phyloP scores from a whole-genome alignment of 2,888 invertebrate genomes.

The Pogonocherus hispidulus region DNA sequence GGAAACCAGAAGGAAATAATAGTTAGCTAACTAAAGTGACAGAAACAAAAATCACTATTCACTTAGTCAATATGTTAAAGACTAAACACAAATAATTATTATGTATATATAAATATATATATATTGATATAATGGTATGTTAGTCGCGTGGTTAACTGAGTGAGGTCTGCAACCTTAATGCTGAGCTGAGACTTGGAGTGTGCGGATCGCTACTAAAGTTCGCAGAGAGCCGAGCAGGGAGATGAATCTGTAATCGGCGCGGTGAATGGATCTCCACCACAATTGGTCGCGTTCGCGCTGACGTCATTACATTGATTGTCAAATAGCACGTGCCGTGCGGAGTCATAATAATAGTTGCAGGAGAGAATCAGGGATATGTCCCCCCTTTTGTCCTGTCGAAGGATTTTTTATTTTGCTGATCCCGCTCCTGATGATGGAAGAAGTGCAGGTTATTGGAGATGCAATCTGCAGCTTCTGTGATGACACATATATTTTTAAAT shows the following conservation, averaged over 20 bases:
- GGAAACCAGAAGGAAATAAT: not conserved
- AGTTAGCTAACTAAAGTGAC: not conserved
- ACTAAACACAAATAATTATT: constrained; percentile 5
- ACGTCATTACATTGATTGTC: constrained; percentile 84
- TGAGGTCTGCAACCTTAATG: constrained; percentile 46
- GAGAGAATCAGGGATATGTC: constrained; percentile 44
- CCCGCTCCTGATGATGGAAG: not conserved
- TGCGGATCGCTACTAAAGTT: constrained; percentile 59
- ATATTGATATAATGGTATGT: constrained; percentile 27
- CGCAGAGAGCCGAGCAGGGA: constrained; percentile 42
- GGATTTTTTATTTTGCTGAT: constrained; percentile 11
- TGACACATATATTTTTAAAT: too few relatives aligned
- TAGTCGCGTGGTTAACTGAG: constrained; percentile 45
- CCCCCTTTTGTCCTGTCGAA: constrained; percentile 31
- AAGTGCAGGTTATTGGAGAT: not conserved
- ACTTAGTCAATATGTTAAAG: not conserved
- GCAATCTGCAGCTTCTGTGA: too few relatives aligned
- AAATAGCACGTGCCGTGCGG: constrained; percentile 71
- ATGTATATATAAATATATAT: constrained; percentile 1
- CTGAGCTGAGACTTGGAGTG: constrained; percentile 53
- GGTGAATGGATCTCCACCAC: constrained; percentile 77
- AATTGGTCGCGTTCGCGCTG: constrained; percentile 76
- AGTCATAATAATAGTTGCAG: constrained; percentile 61
- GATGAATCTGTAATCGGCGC: constrained; percentile 67
- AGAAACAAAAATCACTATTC: not conserved